phyloP scores from a whole-genome alignment of 2,113 vertebrate species.

The Misgurnus mizolepis region DNA sequence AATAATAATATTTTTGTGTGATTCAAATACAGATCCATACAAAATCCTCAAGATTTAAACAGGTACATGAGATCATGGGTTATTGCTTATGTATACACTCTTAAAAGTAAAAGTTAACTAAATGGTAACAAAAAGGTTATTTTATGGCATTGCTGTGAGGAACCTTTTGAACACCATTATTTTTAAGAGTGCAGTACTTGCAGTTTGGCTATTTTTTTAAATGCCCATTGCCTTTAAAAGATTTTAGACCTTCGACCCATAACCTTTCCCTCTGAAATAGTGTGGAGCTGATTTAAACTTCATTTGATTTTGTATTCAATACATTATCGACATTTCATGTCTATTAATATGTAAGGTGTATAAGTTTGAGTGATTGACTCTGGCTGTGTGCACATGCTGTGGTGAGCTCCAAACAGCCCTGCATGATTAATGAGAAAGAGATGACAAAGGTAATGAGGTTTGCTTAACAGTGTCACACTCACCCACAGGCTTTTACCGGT shows the following conservation, averaged over 20 bases:
- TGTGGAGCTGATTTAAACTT: conserved; percentile 6
- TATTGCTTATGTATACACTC: no score
- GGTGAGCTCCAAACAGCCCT: conserved; percentile 45
- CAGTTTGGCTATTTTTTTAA: no score
- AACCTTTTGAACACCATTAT: no score
- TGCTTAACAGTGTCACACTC: conserved; percentile 51
- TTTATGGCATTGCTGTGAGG: no score
- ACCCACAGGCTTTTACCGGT: conserved; percentile 37
- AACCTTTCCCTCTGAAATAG: not conserved
- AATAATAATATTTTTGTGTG: no score
- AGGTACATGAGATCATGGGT: no score
- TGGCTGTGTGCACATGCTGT: conserved; percentile 48
- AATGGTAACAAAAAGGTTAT: no score
- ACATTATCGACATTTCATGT: conserved; percentile 26
- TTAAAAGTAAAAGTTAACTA: no score
- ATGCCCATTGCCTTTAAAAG: no score
- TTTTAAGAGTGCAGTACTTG: no score
- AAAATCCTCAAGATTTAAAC: no score
- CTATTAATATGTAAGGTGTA: conserved; percentile 47
- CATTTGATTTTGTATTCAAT: conserved; percentile 8
- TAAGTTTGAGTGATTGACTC: conserved; percentile 43
- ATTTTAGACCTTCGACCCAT: not conserved
- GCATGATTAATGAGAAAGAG: conserved; percentile 58
- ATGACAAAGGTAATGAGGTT: conserved; percentile 60
- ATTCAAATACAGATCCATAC: no score